These are phyloP conservation scores for Anthopleura xanthogrammica DNA, from an alignment of 92 coral and sea anemone species.

Conservation along the genomic window DNA sequence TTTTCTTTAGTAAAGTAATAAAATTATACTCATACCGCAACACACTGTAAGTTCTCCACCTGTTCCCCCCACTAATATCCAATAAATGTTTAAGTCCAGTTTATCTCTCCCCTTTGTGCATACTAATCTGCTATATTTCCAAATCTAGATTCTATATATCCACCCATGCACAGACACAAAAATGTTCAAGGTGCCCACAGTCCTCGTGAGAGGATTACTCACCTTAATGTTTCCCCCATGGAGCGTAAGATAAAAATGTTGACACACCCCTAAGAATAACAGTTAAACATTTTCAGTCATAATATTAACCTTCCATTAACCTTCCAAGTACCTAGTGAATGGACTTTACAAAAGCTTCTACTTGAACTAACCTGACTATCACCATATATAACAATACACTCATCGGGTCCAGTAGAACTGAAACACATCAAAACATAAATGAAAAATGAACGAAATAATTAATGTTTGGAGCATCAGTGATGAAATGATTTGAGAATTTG, in stretches of 20 bases:
- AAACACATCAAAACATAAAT: background rate
- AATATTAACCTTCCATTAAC: background rate
- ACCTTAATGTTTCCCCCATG: slow-evolving; percentile 96
- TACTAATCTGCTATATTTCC: no score
- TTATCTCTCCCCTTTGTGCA: no score
- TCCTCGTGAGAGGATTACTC: background rate
- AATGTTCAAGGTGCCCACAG: no score
- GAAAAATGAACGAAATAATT: background rate
- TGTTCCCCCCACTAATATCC: no score
- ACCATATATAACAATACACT: slow-evolving; percentile 93
- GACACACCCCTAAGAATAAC: slow-evolving; percentile 80
- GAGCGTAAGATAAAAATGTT: slow-evolving; percentile 91
- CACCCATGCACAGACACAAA: no score
- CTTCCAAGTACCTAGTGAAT: background rate
- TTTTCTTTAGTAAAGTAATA: background rate
- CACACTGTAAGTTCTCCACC: background rate
- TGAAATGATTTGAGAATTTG: background rate
- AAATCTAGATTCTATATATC: no score
- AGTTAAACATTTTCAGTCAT: background rate
- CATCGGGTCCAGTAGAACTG: slow-evolving; percentile 94
- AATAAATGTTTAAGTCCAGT: no score
- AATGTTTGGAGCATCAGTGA: background rate
- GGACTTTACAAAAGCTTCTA: no score
- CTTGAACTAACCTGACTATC: slow-evolving; percentile 80
- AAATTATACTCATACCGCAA: background rate